Percentiles rank a stretch among this genome's conserved stretches.
Evolutionary conservation across 2,797 vertebrate genomes (phyloP).

Genomic region (Falco novaeseelandiae): DNA sequence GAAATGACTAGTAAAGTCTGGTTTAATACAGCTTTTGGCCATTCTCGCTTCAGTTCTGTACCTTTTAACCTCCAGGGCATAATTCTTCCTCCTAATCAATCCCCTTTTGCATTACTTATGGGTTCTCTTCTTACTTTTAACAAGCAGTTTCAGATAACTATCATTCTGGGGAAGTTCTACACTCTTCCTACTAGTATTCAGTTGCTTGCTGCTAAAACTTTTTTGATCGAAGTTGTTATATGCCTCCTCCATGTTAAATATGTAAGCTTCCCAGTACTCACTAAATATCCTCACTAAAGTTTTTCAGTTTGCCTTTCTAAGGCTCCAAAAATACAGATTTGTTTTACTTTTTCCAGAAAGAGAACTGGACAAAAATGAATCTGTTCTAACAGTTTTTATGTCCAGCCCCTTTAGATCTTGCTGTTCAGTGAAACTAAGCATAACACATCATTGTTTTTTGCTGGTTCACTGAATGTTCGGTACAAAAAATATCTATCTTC

Average conservation of each 20-base stretch:
- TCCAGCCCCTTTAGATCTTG: not conserved
- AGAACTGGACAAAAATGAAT: not conserved
- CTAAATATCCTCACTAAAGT: not conserved
- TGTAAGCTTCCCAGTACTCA: not conserved
- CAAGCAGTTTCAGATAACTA: not conserved
- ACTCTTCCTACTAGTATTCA: not conserved
- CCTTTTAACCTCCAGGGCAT: not conserved
- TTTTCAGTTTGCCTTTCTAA: not conserved
- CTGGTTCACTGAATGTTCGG: not conserved
- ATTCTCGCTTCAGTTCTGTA: not conserved
- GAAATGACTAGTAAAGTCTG: not conserved
- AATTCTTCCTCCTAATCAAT: not conserved
- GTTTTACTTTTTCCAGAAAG: not conserved
- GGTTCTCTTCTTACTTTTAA: not conserved
- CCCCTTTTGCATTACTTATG: not conserved
- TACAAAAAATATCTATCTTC: not conserved
- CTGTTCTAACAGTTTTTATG: not conserved
- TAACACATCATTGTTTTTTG: not conserved
- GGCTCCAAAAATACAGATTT: not conserved
- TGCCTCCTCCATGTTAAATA: not conserved
- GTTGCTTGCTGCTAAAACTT: not conserved
- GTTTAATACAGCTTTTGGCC: not conserved
- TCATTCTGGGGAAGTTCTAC: not conserved
- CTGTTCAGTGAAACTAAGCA: not conserved
- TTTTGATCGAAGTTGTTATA: not conserved